These are phyloP conservation scores for Calephelis virginiensis DNA, from an alignment of 1,140 invertebrate genomes.

Conservation along the genomic window DNA sequence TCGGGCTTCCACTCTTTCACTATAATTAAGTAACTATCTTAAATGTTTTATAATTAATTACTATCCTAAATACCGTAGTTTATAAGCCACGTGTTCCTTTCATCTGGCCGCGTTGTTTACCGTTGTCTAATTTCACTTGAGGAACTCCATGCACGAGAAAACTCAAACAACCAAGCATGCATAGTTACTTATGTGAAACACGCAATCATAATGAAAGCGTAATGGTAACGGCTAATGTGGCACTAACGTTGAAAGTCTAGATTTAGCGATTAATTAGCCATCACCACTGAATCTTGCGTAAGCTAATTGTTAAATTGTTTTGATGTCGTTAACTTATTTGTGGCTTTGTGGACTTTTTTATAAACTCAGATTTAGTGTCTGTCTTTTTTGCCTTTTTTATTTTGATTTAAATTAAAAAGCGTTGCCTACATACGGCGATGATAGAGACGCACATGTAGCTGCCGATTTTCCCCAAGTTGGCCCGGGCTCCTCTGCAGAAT, in stretches of 20 bases:
- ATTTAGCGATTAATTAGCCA: conserved; percentile 7
- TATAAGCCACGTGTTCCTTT: neutral
- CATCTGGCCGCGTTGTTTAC: conserved; percentile 3
- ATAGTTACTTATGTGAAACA: conserved; percentile 23
- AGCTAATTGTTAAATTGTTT: conserved; percentile 4
- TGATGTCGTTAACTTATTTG: neutral
- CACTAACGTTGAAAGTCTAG: conserved; percentile 10
- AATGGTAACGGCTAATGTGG: conserved; percentile 26
- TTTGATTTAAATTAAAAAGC: no score
- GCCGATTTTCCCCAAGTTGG: no score
- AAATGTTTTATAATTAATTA: no score
- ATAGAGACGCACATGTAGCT: no score
- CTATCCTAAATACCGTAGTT: no score
- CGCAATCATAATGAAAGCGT: conserved; percentile 35
- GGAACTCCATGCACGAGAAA: conserved; percentile 22
- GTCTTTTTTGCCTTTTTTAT: no score
- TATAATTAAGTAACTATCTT: no score
- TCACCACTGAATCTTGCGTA: neutral
- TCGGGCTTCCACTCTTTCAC: no score
- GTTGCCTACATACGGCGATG: no score
- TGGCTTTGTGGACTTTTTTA: neutral
- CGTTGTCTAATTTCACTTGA: conserved; percentile 24
- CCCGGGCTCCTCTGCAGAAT: no score
- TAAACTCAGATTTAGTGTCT: no score
- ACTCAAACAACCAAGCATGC: conserved; percentile 16